Evolutionary conservation across 1,140 invertebrate genomes (phyloP).

Genomic region (Nasonia longicornis): DNA sequence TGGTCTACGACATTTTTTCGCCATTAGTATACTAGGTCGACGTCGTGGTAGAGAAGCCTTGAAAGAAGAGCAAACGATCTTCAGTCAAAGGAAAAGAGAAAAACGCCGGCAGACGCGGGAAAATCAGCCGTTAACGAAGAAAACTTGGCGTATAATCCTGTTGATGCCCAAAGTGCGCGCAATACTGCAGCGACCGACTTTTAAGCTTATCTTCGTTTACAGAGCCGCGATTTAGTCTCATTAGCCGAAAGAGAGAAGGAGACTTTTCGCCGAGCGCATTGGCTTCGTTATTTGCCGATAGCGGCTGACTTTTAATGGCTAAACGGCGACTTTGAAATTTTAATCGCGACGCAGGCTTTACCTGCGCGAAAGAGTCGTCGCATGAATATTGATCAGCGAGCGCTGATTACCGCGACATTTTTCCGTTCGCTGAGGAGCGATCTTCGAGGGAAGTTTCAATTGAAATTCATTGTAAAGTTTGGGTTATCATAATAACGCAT

Average conservation of each 20-base stretch:
- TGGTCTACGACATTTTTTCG: background rate
- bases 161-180: background rate
- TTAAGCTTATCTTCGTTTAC: slow-evolving; percentile 51
- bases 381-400: background rate
- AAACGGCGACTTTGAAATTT: background rate
- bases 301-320: slow-evolving; percentile 9
- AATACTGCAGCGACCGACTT: slow-evolving; percentile 33
- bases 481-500: too few relatives aligned
- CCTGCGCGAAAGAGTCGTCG: background rate
- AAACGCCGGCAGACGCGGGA: background rate
- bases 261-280: background rate
- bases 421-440: background rate
- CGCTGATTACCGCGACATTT: background rate
- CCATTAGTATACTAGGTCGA: background rate
- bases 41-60: too few relatives aligned
- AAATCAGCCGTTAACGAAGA: slow-evolving; percentile 13
- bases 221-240: slow-evolving; percentile 41
- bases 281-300: background rate
- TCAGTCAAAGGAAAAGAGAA: slow-evolving; percentile 29
- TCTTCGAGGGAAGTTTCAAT: background rate
- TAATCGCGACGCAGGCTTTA: background rate
- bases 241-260: slow-evolving; percentile 38
- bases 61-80: background rate
- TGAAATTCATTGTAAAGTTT: background rate
- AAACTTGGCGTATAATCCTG: slow-evolving; percentile 22